Evolutionary conservation across 1,140 invertebrate species (phyloP).

Genomic region (Philopotamus ludificatus): DNA sequence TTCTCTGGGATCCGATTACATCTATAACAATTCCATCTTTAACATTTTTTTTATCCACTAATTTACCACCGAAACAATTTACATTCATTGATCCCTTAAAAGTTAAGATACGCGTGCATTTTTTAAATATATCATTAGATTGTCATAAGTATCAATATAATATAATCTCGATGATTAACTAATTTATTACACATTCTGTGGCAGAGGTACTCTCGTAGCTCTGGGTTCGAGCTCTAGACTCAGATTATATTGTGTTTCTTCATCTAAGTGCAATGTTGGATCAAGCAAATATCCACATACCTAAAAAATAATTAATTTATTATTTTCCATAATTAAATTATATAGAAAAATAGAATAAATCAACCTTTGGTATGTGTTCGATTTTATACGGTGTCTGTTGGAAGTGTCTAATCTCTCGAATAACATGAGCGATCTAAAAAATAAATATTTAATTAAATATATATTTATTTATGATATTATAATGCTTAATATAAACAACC

Average conservation of each 20-base stretch:
- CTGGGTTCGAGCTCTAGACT: conserved; percentile 85
- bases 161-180: neutral
- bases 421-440: conserved; percentile 88
- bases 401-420: conserved; percentile 87
- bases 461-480: conserved; percentile 1
- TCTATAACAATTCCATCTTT: neutral
- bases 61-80: neutral
- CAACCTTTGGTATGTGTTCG: conserved; percentile 72
- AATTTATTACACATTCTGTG: conserved; percentile 36
- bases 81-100: neutral
- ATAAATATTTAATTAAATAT: conserved; percentile 10
- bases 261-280: conserved; percentile 69
- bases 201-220: conserved; percentile 55
- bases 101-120: neutral
- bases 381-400: conserved; percentile 93
- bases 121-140: too few relatives aligned
- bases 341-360: neutral
- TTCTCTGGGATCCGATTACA: neutral
- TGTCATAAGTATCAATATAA: neutral
- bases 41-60: neutral
- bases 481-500: conserved; percentile 56
- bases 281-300: conserved; percentile 75
- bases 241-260: conserved; percentile 81
- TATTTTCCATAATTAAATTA: neutral
- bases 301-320: conserved; percentile 36